phyloP scores from a whole-genome alignment of 92 coral and sea anemone species.

The Montipora capitata region DNA sequence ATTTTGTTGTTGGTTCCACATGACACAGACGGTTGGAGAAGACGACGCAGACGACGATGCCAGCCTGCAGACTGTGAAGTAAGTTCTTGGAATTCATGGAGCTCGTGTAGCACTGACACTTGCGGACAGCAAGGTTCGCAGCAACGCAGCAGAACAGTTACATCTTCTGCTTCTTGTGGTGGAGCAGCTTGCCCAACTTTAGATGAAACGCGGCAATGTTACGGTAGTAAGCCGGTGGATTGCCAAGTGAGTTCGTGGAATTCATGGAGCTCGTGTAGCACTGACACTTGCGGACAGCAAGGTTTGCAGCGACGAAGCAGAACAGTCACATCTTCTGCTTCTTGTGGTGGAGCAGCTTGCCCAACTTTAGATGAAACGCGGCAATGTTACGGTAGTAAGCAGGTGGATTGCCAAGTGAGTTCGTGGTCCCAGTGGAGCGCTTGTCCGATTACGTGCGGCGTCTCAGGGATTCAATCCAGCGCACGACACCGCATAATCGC shows the following conservation, averaged over 20 bases:
- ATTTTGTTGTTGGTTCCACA: neutral
- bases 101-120: neutral
- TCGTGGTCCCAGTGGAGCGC: constrained; percentile 10
- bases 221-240: neutral
- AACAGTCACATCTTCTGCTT: neutral
- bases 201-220: constrained; percentile 18
- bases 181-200: constrained; percentile 17
- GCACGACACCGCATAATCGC: neutral
- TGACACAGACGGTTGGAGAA: neutral
- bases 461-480: neutral
- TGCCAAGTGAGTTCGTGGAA: neutral
- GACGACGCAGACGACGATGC: too few species aligned
- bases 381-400: neutral
- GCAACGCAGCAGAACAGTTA: neutral
- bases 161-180: neutral
- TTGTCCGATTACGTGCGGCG: neutral
- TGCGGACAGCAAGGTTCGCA: constrained; percentile 16
- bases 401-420: neutral
- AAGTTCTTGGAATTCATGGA: neutral
- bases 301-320: neutral
- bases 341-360: constrained; percentile 1
- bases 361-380: neutral
- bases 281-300: neutral
- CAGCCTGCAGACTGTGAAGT: too few species aligned
- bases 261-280: neutral